Evolutionary conservation across 1,140 invertebrate species (phyloP), one percentile per base, ranked within the genome.

Genomic region (Brachionus rotundiformis): DNA sequence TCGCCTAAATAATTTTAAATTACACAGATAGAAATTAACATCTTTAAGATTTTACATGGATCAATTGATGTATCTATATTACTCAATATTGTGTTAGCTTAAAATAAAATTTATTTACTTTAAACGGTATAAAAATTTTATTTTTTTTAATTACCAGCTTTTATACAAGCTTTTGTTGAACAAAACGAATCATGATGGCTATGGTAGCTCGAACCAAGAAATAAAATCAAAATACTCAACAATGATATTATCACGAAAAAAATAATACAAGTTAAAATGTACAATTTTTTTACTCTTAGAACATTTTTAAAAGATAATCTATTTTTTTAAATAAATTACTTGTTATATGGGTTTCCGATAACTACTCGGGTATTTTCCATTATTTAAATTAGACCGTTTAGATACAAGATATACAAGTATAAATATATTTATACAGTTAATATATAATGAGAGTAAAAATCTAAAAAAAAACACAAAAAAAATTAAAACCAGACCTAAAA

Each of bases 111-210:
- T 6, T 13, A 16, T 36, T 3, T 10, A 39, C 8, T 29, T 10
- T 23, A 39, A 23, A 3, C 8, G 13, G 10, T 6, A 13, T 41
- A 25, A 25, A 44, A 36, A 63, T 27, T 23, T 8, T 68, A 10
- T 36, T 8, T 63, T 63, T 7, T 27, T 31, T 31, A 68, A 11
- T 59, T 59, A 79, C 76, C 76, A 39, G 76, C 76, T 79, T 63
- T 54, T 27, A 79, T 63, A 63, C 76, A 79, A 39, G 47, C 59
- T 31, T 16, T 79, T 23, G 76, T 79, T 41, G 47, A 23, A 59
- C 47, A 79, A 31, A 79, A 11, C 8, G 36, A 10, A 47, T 44
- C 44, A 13, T 25, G 23, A 25, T 73, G 19, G 25, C 4, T 11
- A 44, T 73, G 25, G 19, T 25, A 44, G 27, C 27, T 44, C 13